Evolutionary conservation across 2,888 invertebrate species (phyloP), one percentile per base, ranked within the genome.

Genomic region (Carcina quercana): DNA sequence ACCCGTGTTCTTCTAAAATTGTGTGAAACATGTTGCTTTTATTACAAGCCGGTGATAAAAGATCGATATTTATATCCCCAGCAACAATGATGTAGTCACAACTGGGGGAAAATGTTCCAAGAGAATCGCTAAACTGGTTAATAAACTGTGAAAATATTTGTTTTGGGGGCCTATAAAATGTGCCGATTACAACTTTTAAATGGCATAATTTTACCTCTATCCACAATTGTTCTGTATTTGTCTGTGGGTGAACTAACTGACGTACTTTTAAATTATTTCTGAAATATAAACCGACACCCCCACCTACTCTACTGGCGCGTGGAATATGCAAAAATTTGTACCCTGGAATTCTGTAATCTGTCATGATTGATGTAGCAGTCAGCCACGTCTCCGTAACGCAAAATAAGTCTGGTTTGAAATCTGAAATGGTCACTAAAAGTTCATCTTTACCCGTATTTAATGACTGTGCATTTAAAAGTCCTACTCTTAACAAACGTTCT

Each of bases 361-460:
- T 13, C 5, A 32, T 4, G 10, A 21, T 21, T 3, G 32, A 32
- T 2, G 7, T 12, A 8, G 27, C 28, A 24, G 22, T 21, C 14
- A 33, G 10, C 26, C 33, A 15, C 3, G 33, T 33, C 14, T 33
- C 33, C 3, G 33, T 28, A 4, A 28, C 19, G 7, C 24, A 13
- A 1, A 20, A 11, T 15, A 30, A 15, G 11, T 30, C 30, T 14
- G 28, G 28, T 2, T n/a, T 21, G 13, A 14, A 6, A 5, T n/a
- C 10, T 8, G 17, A n/a, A 2, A 33, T 13, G 13, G 33, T 33
- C 15, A 19, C 12, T 8, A 24, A 3, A 5, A 33, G 13, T 8
- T 33, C 33, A 17, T 33, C 33, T 10, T 25, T 21, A n/a, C 32
- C 32, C 21, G 32, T 32, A n/a, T 17, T 25, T 8, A 27, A n/a